Conservation (phyloP, 2,797 vertebrate species). For the Rachycentron canadum region DNA sequence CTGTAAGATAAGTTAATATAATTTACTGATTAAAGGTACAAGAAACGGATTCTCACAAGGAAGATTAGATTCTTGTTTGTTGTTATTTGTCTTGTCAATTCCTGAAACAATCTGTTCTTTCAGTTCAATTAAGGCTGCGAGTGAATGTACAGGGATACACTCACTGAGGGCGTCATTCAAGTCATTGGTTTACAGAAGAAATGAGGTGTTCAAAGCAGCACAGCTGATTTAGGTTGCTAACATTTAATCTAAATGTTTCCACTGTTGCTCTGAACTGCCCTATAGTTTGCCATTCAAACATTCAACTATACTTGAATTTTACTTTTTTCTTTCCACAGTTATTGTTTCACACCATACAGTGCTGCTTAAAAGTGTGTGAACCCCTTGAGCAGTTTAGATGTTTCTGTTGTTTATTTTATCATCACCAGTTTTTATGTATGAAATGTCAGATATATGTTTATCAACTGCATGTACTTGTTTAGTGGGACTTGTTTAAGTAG, state of each 20-base stretch:
- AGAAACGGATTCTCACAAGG: not conserved
- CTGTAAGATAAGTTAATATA: not conserved
- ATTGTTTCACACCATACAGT: no score
- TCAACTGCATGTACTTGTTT: no score
- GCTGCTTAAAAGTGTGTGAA: no score
- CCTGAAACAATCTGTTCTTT: not conserved
- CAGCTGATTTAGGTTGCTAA: not conserved
- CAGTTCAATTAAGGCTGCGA: not conserved
- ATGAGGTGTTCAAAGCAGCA: not conserved
- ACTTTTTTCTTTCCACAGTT: not conserved
- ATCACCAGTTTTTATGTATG: no score
- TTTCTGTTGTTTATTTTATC: no score
- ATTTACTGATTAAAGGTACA: not conserved
- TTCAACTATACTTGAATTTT: not conserved
- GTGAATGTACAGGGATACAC: not conserved
- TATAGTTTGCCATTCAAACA: not conserved
- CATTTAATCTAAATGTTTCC: conserved; percentile 15
- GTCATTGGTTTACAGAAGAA: not conserved
- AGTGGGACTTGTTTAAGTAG: no score
- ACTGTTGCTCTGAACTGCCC: not conserved
- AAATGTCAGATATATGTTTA: no score
- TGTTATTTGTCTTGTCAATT: no score
- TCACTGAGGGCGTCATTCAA: not conserved
- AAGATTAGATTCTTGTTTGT: conserved; percentile 5
- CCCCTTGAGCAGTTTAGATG: no score